phyloP scores from a whole-genome alignment of 2,113 vertebrate species.

The Hystrix brachyura region DNA sequence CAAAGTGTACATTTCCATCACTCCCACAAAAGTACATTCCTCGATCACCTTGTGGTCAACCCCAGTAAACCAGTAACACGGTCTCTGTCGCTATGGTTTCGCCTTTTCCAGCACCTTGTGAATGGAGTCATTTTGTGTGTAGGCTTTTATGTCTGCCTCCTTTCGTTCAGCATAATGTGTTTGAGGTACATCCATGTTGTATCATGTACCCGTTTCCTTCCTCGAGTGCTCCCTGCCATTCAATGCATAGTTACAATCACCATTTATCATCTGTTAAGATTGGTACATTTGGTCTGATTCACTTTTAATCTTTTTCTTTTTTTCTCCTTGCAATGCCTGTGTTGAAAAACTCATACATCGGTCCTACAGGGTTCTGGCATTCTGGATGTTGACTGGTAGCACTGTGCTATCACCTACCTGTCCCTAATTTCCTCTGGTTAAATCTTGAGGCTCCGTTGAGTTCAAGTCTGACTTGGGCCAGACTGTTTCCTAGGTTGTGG shows the following conservation, averaged over 20 bases:
- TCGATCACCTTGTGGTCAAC: neutral
- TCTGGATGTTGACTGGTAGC: neutral
- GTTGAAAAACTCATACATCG: neutral
- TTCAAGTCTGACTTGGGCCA: neutral
- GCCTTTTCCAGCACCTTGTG: neutral
- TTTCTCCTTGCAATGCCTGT: neutral
- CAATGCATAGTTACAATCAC: accelerated
- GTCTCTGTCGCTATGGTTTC: neutral
- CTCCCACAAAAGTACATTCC: neutral
- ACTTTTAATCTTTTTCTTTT: neutral
- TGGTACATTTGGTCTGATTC: neutral
- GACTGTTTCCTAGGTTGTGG: neutral
- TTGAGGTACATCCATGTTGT: accelerated
- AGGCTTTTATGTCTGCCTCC: neutral
- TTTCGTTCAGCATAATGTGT: neutral
- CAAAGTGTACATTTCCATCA: neutral
- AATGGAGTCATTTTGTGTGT: accelerated
- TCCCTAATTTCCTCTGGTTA: neutral
- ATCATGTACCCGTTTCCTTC: accelerated
- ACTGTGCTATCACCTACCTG: accelerated
- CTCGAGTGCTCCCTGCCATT: accelerated
- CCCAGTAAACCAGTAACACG: neutral
- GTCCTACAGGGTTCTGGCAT: neutral
- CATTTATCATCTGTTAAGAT: neutral
- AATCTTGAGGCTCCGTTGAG: neutral